phyloP scores from a whole-genome alignment of 2,888 invertebrate species.

The Melanchra persicariae region DNA sequence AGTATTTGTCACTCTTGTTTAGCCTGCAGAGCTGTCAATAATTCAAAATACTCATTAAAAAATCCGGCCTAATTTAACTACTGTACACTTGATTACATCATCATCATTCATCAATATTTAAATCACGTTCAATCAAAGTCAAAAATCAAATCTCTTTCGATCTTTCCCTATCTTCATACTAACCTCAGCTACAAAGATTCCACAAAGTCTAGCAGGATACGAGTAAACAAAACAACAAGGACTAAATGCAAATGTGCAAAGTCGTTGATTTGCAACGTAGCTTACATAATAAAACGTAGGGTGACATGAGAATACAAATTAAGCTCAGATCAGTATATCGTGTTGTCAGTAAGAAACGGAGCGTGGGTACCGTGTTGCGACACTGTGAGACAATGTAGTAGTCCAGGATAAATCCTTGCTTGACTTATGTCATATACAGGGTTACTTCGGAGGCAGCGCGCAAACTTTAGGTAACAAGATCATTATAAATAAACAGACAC shows the following conservation, averaged over 20 bases:
- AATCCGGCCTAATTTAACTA: no score
- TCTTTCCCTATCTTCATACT: neutral
- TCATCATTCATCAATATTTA: neutral
- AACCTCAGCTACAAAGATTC: conserved; percentile 34
- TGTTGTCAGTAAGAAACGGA: conserved; percentile 62
- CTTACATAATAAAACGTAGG: conserved; percentile 79
- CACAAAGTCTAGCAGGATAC: conserved; percentile 52
- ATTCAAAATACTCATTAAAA: no score
- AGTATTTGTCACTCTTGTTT: no score
- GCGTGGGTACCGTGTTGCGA: conserved; percentile 69
- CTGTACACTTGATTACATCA: neutral
- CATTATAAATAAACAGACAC: no score
- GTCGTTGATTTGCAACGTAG: conserved; percentile 78
- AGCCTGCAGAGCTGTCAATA: no score
- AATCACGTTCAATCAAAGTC: neutral
- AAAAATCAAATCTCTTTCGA: neutral
- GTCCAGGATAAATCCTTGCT: conserved; percentile 39
- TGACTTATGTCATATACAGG: conserved; percentile 11
- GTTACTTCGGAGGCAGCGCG: no score
- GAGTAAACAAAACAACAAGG: conserved; percentile 66
- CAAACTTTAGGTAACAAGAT: no score
- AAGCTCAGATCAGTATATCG: conserved; percentile 69
- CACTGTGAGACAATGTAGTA: conserved; percentile 36
- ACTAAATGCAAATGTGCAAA: conserved; percentile 76
- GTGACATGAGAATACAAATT: conserved; percentile 81